Evolutionary conservation across 2,888 invertebrate genomes (phyloP), one percentile per base, ranked within the genome.

Genomic region (Micropterix aruncella): DNA sequence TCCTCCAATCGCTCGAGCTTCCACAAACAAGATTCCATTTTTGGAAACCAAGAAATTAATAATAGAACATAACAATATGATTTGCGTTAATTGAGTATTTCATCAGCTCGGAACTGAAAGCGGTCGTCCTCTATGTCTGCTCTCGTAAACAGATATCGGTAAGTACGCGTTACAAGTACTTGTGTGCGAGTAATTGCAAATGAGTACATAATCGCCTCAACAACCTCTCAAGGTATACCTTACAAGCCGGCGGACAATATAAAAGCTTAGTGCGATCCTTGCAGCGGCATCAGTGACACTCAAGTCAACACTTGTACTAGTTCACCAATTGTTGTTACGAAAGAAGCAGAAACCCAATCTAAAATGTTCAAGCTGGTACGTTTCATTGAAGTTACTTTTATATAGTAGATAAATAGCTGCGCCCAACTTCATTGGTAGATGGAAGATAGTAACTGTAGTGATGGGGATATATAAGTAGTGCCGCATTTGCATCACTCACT

Each of bases 311-410:
- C 27, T 19, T 37, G 40, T 42, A 15, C 37, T 19, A 44, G n/a
- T 19, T 42, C 45, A 36, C 44, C 42, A 41, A 38, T 44, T 27
- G 40, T 39, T 39, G 46, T 37, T 36, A 16, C 19, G n/a, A 14
- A 15, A n/a, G 18, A 43, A 42, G 18, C 27, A 43, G 36, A 41
- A 45, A 47, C 44, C 46, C 38, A 43, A 36, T 12, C 41, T 53
- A 56, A 51, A 52, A 57, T 57, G 57, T 55, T 54, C 53, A 56
- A 55, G 51, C 51, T 56, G 50, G 56, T 57, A 51, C 55, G 56
- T 54, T 38, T 14, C n/a, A n/a, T n/a, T n/a, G n/a, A n/a, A n/a
- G n/a, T n/a, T n/a, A n/a, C n/a, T n/a, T n/a, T n/a, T n/a, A n/a
- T n/a, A n/a, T n/a, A n/a, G n/a, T n/a, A n/a, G n/a, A n/a, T n/a